Conservation (phyloP, 2,113 vertebrate genomes). For the Numida meleagris region DNA sequence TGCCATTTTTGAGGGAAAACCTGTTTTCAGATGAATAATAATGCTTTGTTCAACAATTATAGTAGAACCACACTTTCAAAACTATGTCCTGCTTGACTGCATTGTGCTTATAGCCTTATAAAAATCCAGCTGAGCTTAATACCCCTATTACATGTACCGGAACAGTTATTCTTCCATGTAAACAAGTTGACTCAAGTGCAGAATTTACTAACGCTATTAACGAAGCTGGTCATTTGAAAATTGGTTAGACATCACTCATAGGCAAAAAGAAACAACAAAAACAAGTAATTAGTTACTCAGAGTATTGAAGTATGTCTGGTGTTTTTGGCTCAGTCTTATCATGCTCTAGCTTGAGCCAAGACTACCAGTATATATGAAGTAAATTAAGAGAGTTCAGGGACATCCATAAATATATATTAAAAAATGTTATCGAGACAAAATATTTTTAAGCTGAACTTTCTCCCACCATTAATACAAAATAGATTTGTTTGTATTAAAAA, state of each 20-base stretch:
- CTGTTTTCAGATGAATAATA: neutral
- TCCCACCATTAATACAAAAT: neutral
- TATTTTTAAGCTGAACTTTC: neutral
- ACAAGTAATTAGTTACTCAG: neutral
- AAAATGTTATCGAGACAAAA: neutral
- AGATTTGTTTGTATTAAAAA: neutral
- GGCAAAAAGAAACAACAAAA: neutral
- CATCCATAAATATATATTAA: no score
- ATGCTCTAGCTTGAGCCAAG: neutral
- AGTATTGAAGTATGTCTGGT: neutral
- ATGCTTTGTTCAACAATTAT: neutral
- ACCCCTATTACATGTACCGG: neutral
- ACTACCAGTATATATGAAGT: neutral
- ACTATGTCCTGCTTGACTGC: neutral
- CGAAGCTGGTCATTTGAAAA: constrained; percentile 17
- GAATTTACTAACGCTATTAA: neutral
- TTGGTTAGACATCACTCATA: neutral
- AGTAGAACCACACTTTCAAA: neutral
- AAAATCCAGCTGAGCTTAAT: constrained; percentile 2
- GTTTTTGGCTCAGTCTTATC: neutral
- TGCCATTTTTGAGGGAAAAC: neutral
- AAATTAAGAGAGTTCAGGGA: neutral
- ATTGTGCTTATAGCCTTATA: neutral
- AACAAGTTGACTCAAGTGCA: constrained; percentile 8
- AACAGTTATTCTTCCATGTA: constrained; percentile 16